Conservation (phyloP, 2,113 vertebrate species). For the Pelmatolapia mariae region DNA sequence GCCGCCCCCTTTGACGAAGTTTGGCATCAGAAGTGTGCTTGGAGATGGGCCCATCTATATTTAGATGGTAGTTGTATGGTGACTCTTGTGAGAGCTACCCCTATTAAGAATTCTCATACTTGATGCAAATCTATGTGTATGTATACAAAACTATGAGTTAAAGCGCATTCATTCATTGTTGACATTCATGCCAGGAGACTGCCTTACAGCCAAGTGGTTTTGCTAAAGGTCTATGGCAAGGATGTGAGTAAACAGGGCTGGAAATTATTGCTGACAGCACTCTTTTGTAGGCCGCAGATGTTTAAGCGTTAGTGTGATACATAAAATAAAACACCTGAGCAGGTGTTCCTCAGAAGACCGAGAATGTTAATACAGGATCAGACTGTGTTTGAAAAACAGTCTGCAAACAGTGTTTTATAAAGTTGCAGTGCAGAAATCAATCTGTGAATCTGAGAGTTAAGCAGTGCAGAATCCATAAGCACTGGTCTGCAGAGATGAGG, state of each 20-base stretch:
- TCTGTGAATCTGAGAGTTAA: neutral
- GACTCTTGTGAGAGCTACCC: neutral
- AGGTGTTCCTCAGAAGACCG: neutral
- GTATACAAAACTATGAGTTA: neutral
- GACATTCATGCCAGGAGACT: neutral
- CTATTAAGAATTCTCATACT: neutral
- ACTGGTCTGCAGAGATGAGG: neutral
- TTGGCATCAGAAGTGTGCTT: neutral
- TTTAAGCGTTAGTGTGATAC: neutral
- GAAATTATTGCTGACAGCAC: neutral
- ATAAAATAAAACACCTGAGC: neutral
- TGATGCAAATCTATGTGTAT: neutral
- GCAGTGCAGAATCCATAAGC: neutral
- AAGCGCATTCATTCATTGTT: neutral
- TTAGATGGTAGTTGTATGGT: neutral
- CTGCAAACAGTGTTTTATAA: neutral
- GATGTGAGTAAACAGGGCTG: neutral
- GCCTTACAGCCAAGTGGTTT: neutral
- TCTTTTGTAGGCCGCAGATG: neutral
- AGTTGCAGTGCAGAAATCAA: neutral
- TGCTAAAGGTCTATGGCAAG: neutral
- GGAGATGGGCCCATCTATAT: constrained; percentile 13
- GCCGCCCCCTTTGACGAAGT: neutral
- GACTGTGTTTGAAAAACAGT: neutral
- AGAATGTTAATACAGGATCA: neutral